Base-by-base conservation (phyloP, 2,888 invertebrate species). In the Seira ritae region DNA sequence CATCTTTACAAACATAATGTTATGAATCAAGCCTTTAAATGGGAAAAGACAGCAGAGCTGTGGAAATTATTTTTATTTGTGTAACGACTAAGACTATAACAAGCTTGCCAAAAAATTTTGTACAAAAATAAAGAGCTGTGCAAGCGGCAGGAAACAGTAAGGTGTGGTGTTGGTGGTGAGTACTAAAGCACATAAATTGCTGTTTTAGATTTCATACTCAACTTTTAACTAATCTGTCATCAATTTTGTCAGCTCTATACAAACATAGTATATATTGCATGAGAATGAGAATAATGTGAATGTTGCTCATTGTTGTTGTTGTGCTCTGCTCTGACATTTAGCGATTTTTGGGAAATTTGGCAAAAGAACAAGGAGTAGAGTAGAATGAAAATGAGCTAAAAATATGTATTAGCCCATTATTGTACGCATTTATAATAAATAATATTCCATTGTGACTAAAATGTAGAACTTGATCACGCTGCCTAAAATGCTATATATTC, bases 101-200 rank as follows among this genome's bases (percentile, higher is more conserved):
- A 31, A 2, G 31, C 8, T 50, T 50, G 50, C 50, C 50, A 50
- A 50, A 50, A 42, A 42, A 42, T 42, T 50, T 50, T 50, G 3
- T 50, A 15, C 50, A 50, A 50, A 50, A 50, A 20, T 62, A 20
- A 20, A 20, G 62, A 42, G 42, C 42, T 62, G 20, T 20, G 62
- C 62, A 62, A 62, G 20, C 62, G n/a, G 20, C 62, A 62, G 62
- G 62, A 62, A 62, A 62, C 62, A 62, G 20, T 62, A 20, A 62
- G 62, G 62, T 62, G 62, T 62, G 62, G 62, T 62, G 62, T 19
- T 22, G 22, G 62, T 62, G 62, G 62, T 22, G 22, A 62, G 62
- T 62, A 31, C 20, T 12, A 50, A 42, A 42, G 17, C 12, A 50
- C 17, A 3, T n/a, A n/a, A n/a, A 20, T 3, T 62, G 20, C 6